Percentiles rank a stretch among this genome's conserved stretches.
phyloP scores from a whole-genome alignment of 2,113 vertebrate species.

The Nymphicus hollandicus region DNA sequence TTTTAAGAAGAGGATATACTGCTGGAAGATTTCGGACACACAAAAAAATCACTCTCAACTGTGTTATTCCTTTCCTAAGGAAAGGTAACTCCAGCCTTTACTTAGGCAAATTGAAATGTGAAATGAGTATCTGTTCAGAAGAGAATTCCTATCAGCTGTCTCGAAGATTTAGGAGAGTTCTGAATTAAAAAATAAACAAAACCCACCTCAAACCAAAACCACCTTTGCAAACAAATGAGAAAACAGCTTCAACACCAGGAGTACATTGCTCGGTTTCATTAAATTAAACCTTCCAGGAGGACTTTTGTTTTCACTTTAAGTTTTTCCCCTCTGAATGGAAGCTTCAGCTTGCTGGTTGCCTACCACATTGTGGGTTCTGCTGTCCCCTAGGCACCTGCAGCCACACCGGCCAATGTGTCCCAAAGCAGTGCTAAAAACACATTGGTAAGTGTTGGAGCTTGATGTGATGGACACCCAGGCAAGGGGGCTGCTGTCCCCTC shows the following conservation, averaged over 20 bases:
- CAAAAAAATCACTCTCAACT: not conserved
- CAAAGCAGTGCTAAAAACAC: not conserved
- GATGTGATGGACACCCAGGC: not conserved
- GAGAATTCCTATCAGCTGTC: not conserved
- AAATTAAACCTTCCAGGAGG: not conserved
- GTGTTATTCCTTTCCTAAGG: not conserved
- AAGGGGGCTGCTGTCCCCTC: accelerated
- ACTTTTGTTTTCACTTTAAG: not conserved
- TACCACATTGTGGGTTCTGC: not conserved
- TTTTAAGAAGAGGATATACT: not conserved
- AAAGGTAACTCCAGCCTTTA: not conserved
- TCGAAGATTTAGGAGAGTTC: not conserved
- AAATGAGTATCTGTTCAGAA: not conserved
- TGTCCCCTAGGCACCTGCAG: not conserved
- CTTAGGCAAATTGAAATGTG: not conserved
- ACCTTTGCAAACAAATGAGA: not conserved
- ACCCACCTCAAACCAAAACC: not conserved
- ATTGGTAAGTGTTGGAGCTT: accelerated
- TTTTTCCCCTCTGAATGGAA: not conserved
- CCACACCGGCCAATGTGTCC: not conserved
- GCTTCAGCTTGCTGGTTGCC: not conserved
- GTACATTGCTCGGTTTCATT: not conserved
- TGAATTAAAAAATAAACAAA: not conserved
- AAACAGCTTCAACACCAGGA: not conserved
- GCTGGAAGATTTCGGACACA: not conserved